phyloP scores from a whole-genome alignment of 2,888 invertebrate genomes.

The Agrotis ipsilon region DNA sequence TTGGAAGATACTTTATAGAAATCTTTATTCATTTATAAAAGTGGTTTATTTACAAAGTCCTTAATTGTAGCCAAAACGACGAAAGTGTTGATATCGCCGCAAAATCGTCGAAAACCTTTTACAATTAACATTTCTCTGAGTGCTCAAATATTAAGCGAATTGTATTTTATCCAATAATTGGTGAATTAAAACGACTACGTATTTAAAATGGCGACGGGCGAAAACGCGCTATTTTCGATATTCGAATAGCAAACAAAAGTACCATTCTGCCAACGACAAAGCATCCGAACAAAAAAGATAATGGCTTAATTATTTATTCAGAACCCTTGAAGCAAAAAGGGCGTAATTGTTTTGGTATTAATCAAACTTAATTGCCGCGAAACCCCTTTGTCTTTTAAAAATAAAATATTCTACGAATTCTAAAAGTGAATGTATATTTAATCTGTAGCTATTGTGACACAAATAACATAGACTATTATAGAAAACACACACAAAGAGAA shows the following conservation, averaged over 20 bases:
- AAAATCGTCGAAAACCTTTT: constrained; percentile 9
- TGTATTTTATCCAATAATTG: constrained; percentile 19
- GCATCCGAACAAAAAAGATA: constrained; percentile 61
- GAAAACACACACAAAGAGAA: no score
- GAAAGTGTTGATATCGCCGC: background rate
- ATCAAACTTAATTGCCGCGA: constrained; percentile 51
- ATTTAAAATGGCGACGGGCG: constrained; percentile 25
- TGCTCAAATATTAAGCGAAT: constrained; percentile 4
- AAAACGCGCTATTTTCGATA: constrained; percentile 21
- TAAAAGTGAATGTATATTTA: constrained; percentile 19
- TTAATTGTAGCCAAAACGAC: no score
- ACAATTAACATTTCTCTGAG: constrained; percentile 27
- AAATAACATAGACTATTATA: background rate
- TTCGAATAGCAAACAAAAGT: constrained; percentile 54
- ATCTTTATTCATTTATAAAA: constrained; percentile 12
- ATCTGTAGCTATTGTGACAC: background rate
- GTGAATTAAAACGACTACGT: constrained; percentile 38
- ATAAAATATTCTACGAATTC: background rate
- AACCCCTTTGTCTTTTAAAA: constrained; percentile 16
- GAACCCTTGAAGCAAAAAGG: constrained; percentile 49
- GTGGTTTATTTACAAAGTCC: background rate
- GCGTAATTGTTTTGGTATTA: constrained; percentile 49
- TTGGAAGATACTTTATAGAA: constrained; percentile 8
- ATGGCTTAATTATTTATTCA: constrained; percentile 71
- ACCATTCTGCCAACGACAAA: constrained; percentile 52